Conservation (phyloP, 2,888 invertebrate species). For the Cryptocheilus praepositus region DNA sequence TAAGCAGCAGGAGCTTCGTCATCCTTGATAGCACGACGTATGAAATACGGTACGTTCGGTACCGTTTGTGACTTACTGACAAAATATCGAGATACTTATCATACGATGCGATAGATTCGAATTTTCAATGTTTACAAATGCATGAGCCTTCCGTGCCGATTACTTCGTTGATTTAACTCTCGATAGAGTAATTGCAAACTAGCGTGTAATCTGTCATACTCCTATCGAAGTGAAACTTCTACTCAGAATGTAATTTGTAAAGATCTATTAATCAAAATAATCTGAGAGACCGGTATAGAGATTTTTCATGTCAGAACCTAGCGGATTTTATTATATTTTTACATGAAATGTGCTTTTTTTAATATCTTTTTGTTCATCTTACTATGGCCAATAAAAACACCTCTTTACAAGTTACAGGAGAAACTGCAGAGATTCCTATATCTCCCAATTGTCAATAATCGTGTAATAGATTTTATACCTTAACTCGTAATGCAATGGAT, state of each 20-base stretch:
- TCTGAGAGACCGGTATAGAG: slow-evolving; percentile 18
- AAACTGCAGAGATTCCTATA: slow-evolving; percentile 5
- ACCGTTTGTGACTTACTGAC: neutral
- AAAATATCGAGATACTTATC: neutral
- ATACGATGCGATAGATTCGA: neutral
- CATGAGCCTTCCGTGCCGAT: slow-evolving; percentile 2
- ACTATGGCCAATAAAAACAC: slow-evolving; percentile 15
- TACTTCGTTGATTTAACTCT: slow-evolving; percentile 4
- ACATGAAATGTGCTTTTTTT: slow-evolving; percentile 44
- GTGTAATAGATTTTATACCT: slow-evolving; percentile 30
- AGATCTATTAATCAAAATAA: slow-evolving; percentile 26
- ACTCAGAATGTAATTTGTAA: slow-evolving; percentile 31
- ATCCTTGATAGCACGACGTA: slow-evolving; percentile 7
- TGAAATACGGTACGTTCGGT: neutral
- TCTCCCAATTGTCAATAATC: slow-evolving; percentile 41
- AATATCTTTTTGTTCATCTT: slow-evolving; percentile 26
- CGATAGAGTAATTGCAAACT: slow-evolving; percentile 12
- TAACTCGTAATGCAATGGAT: slow-evolving; percentile 5
- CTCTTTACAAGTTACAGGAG: slow-evolving; percentile 6
- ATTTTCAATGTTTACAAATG: neutral
- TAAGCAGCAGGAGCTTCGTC: slow-evolving; percentile 12
- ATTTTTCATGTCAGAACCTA: slow-evolving; percentile 24
- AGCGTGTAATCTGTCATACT: slow-evolving; percentile 22
- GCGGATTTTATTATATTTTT: slow-evolving; percentile 47
- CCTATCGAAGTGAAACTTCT: slow-evolving; percentile 11